Evolutionary conservation across 2,113 vertebrate genomes (phyloP).

Genomic region (Todiramphus chloris): DNA sequence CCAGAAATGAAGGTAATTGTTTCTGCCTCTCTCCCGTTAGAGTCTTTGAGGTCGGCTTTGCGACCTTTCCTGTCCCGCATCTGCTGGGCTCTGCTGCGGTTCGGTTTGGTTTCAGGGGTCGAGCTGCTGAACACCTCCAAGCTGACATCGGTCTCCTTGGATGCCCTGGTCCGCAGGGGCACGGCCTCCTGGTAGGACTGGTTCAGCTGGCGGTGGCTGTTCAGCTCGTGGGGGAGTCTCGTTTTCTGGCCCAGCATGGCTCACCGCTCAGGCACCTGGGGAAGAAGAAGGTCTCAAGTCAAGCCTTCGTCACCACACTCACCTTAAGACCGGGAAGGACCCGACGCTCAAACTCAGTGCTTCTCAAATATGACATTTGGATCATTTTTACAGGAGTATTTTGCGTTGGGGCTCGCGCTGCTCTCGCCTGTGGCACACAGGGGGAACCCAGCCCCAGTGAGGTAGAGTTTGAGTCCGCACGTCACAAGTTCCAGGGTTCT

Average conservation of each 20-base stretch:
- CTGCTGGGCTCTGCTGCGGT: constrained; percentile 39
- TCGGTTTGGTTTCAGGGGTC: constrained; percentile 54
- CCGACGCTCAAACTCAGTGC: neutral
- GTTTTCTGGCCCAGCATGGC: constrained; percentile 87
- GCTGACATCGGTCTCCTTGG: constrained; percentile 70
- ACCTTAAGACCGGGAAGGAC: neutral
- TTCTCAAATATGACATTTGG: too few species aligned
- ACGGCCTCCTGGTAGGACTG: constrained; percentile 72
- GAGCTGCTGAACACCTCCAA: constrained; percentile 77
- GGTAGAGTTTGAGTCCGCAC: too few species aligned
- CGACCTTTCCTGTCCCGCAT: constrained; percentile 61
- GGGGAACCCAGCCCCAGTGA: too few species aligned
- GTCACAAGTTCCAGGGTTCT: neutral
- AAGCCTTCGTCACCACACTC: rapidly evolving
- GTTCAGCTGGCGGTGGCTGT: constrained; percentile 60
- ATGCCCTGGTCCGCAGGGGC: constrained; percentile 58
- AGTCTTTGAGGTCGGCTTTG: constrained; percentile 73
- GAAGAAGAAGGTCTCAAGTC: neutral
- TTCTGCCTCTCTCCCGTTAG: constrained; percentile 79
- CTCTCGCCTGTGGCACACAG: too few species aligned
- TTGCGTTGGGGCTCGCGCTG: too few species aligned
- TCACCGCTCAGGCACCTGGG: constrained; percentile 67
- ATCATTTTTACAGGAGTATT: too few species aligned
- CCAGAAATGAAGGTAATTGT: constrained; percentile 89
- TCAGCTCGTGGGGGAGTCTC: constrained; percentile 62